Percentiles rank a stretch among this genome's conserved stretches.
Evolutionary conservation across 2,888 invertebrate genomes (phyloP).

Genomic region (Drosophila suboccidentalis): DNA sequence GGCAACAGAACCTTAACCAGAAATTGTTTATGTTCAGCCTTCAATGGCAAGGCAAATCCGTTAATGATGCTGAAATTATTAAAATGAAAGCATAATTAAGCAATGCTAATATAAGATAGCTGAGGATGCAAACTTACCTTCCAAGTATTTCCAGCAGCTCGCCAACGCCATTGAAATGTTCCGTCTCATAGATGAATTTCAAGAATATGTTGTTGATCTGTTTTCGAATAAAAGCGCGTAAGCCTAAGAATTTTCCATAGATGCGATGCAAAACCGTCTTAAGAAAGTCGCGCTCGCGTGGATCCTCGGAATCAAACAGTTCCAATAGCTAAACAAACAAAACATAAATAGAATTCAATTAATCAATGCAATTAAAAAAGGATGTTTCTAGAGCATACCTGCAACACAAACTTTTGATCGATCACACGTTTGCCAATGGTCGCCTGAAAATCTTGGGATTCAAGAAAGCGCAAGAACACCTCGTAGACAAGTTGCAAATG

Average conservation of each 20-base stretch:
- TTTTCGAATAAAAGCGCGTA: constrained; percentile 98
- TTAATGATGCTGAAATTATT: constrained; percentile 94
- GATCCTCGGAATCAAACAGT: constrained; percentile 98
- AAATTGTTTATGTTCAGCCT: constrained; percentile 99
- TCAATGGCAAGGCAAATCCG: constrained; percentile 98
- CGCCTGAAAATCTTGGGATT: constrained; percentile 97
- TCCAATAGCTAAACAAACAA: constrained; percentile 91
- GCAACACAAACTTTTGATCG: constrained; percentile 97
- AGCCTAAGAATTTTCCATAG: constrained; percentile 98
- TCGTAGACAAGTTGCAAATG: constrained; percentile 94
- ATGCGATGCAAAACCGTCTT: constrained; percentile 99
- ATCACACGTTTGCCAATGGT: constrained; percentile 96
- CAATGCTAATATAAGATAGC: background rate
- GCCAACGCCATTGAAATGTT: constrained; percentile 98
- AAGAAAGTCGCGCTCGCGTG: constrained; percentile 97
- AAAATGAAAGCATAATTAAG: background rate
- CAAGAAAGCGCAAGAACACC: constrained; percentile 92
- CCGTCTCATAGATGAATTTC: constrained; percentile 99
- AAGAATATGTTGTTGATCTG: constrained; percentile 98
- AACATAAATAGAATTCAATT: background rate
- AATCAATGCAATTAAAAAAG: background rate
- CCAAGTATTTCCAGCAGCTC: constrained; percentile 98
- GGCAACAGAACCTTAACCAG: constrained; percentile 97
- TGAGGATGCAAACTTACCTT: constrained; percentile 86
- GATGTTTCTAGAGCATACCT: constrained; percentile 87